Percentiles rank a stretch among this genome's conserved stretches.
These are phyloP conservation scores for Enteromius fasciolatus DNA, from an alignment of 2,797 vertebrate genomes.

Conservation along the genomic window DNA sequence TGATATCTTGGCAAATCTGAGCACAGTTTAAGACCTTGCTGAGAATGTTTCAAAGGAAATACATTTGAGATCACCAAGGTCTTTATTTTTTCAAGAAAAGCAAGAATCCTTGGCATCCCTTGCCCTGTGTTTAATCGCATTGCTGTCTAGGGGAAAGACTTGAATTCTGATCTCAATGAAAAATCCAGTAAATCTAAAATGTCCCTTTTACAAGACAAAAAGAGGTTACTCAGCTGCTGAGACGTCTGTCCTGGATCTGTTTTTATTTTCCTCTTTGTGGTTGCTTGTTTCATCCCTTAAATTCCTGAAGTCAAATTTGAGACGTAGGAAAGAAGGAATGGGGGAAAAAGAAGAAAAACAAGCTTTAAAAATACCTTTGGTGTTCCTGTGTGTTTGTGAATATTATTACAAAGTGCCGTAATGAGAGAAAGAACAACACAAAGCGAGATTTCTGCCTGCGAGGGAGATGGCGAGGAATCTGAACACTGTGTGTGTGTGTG, in stretches of 20 bases:
- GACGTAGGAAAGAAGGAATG: conserved; percentile 19
- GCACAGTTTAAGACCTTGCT: background rate
- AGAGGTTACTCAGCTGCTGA: background rate
- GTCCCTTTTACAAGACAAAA: background rate
- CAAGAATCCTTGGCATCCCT: background rate
- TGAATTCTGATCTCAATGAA: background rate
- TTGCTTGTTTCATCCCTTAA: conserved; percentile 66
- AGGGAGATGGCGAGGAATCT: conserved; percentile 77
- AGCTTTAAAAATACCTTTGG: conserved; percentile 80
- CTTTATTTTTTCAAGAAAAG: background rate
- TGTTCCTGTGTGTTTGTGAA: conserved; percentile 82
- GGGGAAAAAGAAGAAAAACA: conserved; percentile 55
- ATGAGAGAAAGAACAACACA: conserved; percentile 83
- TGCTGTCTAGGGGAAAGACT: background rate
- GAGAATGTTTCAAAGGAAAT: background rate
- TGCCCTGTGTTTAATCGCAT: background rate
- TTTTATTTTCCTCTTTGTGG: conserved; percentile 77
- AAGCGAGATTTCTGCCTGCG: conserved; percentile 71
- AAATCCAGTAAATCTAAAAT: background rate
- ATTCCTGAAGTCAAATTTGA: conserved; percentile 76
- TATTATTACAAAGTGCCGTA: conserved; percentile 82
- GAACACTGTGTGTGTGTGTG: conserved; percentile 55
- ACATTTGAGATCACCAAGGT: background rate
- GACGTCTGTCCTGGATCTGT: background rate
- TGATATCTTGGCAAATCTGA: background rate